Evolutionary conservation across 2,113 vertebrate genomes (phyloP).

Genomic region (Castor canadensis): DNA sequence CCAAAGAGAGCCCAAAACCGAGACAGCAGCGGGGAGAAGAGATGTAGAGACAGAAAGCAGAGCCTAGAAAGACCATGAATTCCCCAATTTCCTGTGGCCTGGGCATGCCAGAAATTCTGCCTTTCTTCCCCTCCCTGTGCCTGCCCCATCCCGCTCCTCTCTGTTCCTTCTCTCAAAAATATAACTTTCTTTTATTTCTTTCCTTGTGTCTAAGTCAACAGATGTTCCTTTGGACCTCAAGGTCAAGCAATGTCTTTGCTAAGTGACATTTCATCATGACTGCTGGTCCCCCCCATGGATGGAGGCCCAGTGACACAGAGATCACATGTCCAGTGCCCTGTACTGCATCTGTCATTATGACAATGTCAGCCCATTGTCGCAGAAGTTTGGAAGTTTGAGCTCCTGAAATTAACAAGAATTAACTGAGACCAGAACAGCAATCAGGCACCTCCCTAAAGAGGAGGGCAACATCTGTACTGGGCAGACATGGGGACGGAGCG

Average conservation of each 20-base stretch:
- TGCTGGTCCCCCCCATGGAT: rapidly evolving
- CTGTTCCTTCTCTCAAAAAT: background rate
- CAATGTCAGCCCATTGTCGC: rapidly evolving
- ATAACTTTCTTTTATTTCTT: background rate
- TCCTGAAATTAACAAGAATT: background rate
- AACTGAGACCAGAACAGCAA: background rate
- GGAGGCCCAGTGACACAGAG: background rate
- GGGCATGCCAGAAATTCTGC: background rate
- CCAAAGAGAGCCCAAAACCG: rapidly evolving
- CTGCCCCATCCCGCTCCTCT: rapidly evolving
- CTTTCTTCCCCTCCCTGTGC: background rate
- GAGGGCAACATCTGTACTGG: background rate
- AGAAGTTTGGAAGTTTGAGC: background rate
- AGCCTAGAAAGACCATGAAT: background rate
- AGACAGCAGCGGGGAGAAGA: rapidly evolving
- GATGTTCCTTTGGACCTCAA: background rate
- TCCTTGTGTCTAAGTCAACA: background rate
- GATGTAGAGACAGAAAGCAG: background rate
- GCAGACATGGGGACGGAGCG: rapidly evolving
- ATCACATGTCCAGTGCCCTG: background rate
- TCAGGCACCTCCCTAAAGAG: background rate
- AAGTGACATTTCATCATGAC: rapidly evolving
- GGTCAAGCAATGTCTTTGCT: background rate
- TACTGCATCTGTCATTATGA: rapidly evolving
- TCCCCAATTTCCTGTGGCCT: background rate